Percentiles rank a stretch among this genome's conserved stretches.
Conservation (phyloP, 2,888 invertebrate species). For the Oligia strigilis region DNA sequence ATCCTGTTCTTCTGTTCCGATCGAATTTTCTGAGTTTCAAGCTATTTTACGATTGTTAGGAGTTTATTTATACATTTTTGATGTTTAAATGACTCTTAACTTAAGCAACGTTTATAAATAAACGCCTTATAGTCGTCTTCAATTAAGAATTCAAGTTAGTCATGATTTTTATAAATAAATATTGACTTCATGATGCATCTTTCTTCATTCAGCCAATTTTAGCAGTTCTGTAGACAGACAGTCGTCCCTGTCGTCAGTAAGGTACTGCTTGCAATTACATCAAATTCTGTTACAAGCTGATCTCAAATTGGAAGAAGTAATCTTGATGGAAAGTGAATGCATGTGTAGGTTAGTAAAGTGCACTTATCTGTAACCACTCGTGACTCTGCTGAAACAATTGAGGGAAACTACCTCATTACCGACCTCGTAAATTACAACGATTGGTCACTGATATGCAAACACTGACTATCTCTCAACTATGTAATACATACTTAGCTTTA, state of each 20-base stretch:
- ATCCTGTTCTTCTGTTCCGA: not conserved
- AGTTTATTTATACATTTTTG: too few species aligned
- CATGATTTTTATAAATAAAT: too few species aligned
- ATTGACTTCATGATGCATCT: not conserved
- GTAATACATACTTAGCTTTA: not conserved
- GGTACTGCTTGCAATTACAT: not conserved
- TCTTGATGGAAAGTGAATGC: constrained; percentile 24
- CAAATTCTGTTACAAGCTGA: constrained; percentile 3
- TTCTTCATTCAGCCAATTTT: not conserved
- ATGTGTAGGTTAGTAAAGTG: not conserved
- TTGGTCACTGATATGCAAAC: constrained; percentile 18
- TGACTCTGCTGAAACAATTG: constrained; percentile 39
- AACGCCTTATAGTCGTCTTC: too few species aligned
- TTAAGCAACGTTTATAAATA: too few species aligned
- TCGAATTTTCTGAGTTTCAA: too few species aligned
- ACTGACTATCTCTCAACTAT: constrained; percentile 7
- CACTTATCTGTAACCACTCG: not conserved
- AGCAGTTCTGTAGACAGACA: not conserved
- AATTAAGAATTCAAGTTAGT: not conserved
- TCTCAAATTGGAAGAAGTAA: constrained; percentile 22
- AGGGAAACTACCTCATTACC: constrained; percentile 48
- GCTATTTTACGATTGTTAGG: not conserved
- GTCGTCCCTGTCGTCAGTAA: not conserved
- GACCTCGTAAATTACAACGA: constrained; percentile 23
- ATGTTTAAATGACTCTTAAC: too few species aligned